Base-by-base conservation (phyloP, 2,113 vertebrate species). In the Tinamus guttatus region DNA sequence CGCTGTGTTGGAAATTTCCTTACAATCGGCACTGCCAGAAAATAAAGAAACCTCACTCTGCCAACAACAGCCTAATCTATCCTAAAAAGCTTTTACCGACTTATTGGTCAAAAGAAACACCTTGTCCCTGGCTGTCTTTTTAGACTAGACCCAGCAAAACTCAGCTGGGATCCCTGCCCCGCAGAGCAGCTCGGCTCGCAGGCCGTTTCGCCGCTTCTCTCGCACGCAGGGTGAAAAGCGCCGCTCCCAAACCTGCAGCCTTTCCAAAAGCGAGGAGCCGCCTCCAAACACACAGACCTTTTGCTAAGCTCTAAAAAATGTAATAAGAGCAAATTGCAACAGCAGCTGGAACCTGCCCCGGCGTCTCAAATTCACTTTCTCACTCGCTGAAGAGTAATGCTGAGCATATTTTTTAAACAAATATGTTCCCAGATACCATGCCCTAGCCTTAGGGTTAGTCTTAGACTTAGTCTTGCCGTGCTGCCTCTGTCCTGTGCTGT, bases 1-100 rank as follows among this genome's bases (percentile, higher is more conserved):
- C 1, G 18, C 77, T 89, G 73, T 79, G 85, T 95, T 95, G 95
- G 94, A 97, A 96, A 97, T 96, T 96, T 95, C 91, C 95, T 96
- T 79, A 52, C 58, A 84, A 84, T 79, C 14, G 16, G 59, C 59
- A 34, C 0, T 2, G 64, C 88, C 74, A 91, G 75, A 11, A 49
- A 49, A 49, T 49, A 49, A 49, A 49, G 34, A 7, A 30, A 11
- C 58, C 17, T 85, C 54, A 52, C 34, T 28, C 64, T 65, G 64
- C 60, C 85, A 90, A 75, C 47, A 93, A 52, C 69, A 82, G 54
- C 13, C n/a, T 62, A n/a, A 89, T 65, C 58, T 58, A 65, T 62
- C 78, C 22, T 62, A 62, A 89, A 38, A 75, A 69, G 32, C 38
- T 79, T 76, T 32, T 62, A 13, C 40, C 36, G 76, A 38, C 32